Evolutionary conservation across 1,140 invertebrate genomes (phyloP), one percentile per base, ranked within the genome.

Genomic region (Trichomalopsis sarcophagae): DNA sequence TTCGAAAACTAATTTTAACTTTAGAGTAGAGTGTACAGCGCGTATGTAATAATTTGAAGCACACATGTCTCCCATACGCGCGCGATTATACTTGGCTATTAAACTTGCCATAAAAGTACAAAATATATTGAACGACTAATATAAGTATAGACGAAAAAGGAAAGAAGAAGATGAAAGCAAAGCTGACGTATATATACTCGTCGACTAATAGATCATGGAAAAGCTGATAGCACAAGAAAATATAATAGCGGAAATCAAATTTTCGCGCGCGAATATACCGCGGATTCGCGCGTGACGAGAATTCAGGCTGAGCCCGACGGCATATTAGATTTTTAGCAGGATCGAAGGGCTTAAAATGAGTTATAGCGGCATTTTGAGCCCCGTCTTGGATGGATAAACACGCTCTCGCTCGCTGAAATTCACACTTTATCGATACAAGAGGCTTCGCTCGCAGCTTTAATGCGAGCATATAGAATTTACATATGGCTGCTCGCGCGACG

Each of bases 381-480:
- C 55, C 55, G 55, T 62, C 55, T 7, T 7, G 17, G 55, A n/a
- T n/a, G 55, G 55, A 62, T 62, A 62, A 62, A 62, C 21, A 62
- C 55, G 47, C 47, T 17, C 55, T 62, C 55, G 55, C 5, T 62
- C 55, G 6, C 55, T 21, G 55, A 62, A 62, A 62, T 62, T 62
- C 55, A 62, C 55, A n/a, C 55, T 62, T 62, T 62, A 62, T 62
- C 55, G 55, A 62, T 62, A n/a, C 55, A 62, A 62, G 55, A 62
- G n/a, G 17, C 55, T 44, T 44, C 21, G 21, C 21, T 1, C 2
- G 2, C 13, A 5, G 47, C 47, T 50, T 50, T 50, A 50, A 62
- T 62, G 21, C 55, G 6, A 21, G 55, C 55, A n/a, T n/a, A 62
- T 21, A 62, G 55, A 62, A 62, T 62, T 62, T 62, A 62, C 55